Conservation (phyloP, 2,113 vertebrate species). For the Xiphophorus couchianus region DNA sequence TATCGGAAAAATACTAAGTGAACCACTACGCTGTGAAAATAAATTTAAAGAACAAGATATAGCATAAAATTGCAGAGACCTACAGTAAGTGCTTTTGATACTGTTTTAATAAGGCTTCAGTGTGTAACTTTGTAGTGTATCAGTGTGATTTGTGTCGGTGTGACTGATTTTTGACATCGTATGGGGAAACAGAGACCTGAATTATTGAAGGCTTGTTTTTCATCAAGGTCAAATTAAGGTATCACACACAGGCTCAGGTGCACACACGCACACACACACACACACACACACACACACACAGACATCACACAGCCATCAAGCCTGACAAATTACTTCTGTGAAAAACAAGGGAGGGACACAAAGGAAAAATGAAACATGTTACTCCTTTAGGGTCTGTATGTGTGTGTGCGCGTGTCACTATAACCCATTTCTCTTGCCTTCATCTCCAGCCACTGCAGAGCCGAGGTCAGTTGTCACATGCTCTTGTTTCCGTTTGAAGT, state of each 20-base stretch:
- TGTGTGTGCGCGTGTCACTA: neutral
- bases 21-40: neutral
- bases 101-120: neutral
- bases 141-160: conserved; percentile 24
- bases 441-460: conserved; percentile 1
- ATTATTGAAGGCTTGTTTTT: conserved; percentile 66
- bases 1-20: neutral
- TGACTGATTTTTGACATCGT: conserved; percentile 50
- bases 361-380: conserved; percentile 25
- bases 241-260: conserved; percentile 7
- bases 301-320: conserved; percentile 21
- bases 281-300: conserved; percentile 6
- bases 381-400: conserved; percentile 4
- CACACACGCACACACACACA: conserved; percentile 9
- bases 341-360: conserved; percentile 11
- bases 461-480: neutral
- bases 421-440: conserved; percentile 14
- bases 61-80: neutral
- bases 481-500: neutral
- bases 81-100: neutral
- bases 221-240: conserved; percentile 58
- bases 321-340: conserved; percentile 39
- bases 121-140: neutral
- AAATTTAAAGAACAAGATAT: neutral
- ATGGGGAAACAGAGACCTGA: conserved; percentile 30